Evolutionary conservation across 2,888 invertebrate species (phyloP).

Genomic region (Nematopogon swammerdamellus): DNA sequence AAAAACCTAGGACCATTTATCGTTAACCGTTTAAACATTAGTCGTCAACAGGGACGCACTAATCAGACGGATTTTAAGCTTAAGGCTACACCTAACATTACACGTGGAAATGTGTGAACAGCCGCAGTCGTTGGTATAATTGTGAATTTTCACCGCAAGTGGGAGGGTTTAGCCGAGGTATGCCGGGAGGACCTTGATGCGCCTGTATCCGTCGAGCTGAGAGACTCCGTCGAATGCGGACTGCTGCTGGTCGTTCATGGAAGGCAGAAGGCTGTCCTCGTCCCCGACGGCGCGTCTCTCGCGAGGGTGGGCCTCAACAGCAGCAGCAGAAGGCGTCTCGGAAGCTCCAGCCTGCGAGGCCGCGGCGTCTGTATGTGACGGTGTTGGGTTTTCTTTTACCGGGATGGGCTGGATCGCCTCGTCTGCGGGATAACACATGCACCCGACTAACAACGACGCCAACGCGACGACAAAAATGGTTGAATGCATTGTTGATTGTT

Average conservation of each 20-base stretch:
- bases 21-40: too few relatives aligned
- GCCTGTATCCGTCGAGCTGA: slow-evolving; percentile 27
- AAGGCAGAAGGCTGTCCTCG: slow-evolving; percentile 39
- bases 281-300: slow-evolving; percentile 25
- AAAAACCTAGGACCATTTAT: too few relatives aligned
- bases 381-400: slow-evolving; percentile 37
- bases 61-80: too few relatives aligned
- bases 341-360: slow-evolving; percentile 36
- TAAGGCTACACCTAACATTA: neutral
- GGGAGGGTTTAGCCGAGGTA: slow-evolving; percentile 30
- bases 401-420: slow-evolving; percentile 42
- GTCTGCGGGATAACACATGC: slow-evolving; percentile 34
- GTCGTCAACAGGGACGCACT: too few relatives aligned
- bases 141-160: neutral
- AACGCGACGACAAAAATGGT: slow-evolving; percentile 40
- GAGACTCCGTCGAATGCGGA: slow-evolving; percentile 34
- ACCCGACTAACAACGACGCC: slow-evolving; percentile 37
- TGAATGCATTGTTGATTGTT: slow-evolving; percentile 42
- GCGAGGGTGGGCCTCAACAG: slow-evolving; percentile 22
- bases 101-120: neutral
- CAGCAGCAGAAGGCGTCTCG: slow-evolving; percentile 29
- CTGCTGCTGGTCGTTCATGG: slow-evolving; percentile 26
- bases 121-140: neutral
- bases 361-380: slow-evolving; percentile 39
- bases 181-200: slow-evolving; percentile 41